Base-by-base conservation (phyloP, 2,888 invertebrate genomes). In the Melieria crassipennis region DNA sequence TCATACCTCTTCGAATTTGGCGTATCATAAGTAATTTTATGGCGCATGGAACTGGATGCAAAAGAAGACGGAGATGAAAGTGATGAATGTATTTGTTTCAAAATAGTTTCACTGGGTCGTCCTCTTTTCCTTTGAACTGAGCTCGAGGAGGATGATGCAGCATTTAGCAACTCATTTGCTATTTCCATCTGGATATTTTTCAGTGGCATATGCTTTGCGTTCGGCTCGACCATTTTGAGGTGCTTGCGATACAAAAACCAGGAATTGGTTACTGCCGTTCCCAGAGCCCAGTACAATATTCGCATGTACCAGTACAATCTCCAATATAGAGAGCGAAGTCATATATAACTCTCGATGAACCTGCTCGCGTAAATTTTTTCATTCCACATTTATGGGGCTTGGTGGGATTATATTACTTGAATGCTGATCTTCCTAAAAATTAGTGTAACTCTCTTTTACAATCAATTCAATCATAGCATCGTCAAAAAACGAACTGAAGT, bases 351-450 rank as follows among this genome's bases (percentile, higher is more conserved):
- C 72, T 75, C 30, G 75, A 74, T 11, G 70, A 48, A 57, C 66
- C 75, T 63, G 74, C 70, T 5, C 72, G 56, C 45, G 72, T 73
- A 67, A 75, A 75, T 71, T 75, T 72, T 74, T 75, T 76, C 55
- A 75, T 62, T 30, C 73, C 75, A 69, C 69, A 74, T 58, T 74
- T 76, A 61, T 72, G 73, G n/a, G 73, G 74, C 64, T 76, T 74
- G 45, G 61, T 58, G 55, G 73, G 73, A 11, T 60, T 57, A 30
- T 75, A 75, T 56, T 69, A 71, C 46, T 73, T 72, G 13, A 69
- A 71, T 48, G 58, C 52, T 60, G 62, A 56, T 62, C 72, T 55
- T 52, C 69, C 64, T 65, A 62, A 60, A 11, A 45, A 60, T 11
- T n/a, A n/a, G n/a, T 43, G 43, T n/a, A 11, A n/a, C 45, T 30